Base-by-base conservation (phyloP, 2,888 invertebrate species). In the Phengaris alcon region DNA sequence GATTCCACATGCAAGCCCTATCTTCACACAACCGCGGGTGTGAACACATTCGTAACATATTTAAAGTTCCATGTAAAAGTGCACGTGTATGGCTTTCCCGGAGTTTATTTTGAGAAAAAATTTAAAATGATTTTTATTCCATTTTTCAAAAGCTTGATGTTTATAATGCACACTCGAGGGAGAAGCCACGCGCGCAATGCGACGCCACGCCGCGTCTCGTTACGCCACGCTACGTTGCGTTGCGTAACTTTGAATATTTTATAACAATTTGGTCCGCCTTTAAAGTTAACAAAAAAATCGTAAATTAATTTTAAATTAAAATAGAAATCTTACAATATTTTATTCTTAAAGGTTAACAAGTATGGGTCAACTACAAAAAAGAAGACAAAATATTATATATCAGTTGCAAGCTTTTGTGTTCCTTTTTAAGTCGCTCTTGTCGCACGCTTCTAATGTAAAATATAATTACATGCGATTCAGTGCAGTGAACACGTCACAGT, bases 91-190 rank as follows among this genome's bases (percentile, higher is more conserved):
- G 64, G 64, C 44, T 64, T 22, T 64, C 35, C 64, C 59, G 59
- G 35, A 35, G 10, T 55, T n/a, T 55, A 64, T 64, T 64, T 64
- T 64, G 64, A 64, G 35, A 64, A 64, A 64, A 64, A 64, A 10
- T 9, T 0, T 59, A 59, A 59, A 59, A 59, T 59, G 15, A 59
- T 59, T 59, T 22, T 59, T 12, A 44, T 44, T 44, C 22, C 15
- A 35, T 70, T 51, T 70, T 70, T 52, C 70, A 12, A 64, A 52
- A 70, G 70, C 52, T 22, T 22, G 51, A 70, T 52, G 15, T 70
- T 70, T 52, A 52, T 52, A 70, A 52, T 70, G 70, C 52, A 70
- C 6, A 59, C 59, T 64, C 9, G 10, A 35, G 64, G 9, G 22
- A 10, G 64, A 48, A 12, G 70, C 9, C 64, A 12, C 12, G 52